Evolutionary conservation across 1,140 invertebrate genomes (phyloP), one percentile per base, ranked within the genome.

Genomic region (Spodoptera litura): DNA sequence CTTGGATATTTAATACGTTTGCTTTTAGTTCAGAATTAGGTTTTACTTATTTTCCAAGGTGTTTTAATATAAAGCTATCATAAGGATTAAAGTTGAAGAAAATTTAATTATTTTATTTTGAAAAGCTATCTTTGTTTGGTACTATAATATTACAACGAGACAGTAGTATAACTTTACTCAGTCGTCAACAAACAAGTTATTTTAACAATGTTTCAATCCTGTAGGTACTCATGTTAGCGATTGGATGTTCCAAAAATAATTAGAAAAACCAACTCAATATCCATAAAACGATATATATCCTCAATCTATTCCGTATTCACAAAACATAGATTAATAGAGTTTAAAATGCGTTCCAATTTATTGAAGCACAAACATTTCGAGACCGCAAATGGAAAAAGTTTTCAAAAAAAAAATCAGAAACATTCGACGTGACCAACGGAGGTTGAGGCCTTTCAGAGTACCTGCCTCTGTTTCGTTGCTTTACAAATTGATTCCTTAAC

Each of bases 1-100:
- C 73, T 79, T 70, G 61, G 78, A 79, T 79, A 78, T 78, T 78
- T 71, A 79, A 77, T 82, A 79, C 44, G 68, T 68, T 73, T 75
- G 64, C 31, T 66, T 78, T 25, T 49, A 49, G 38, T 71, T 38
- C 35, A 12, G n/a, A 77, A 71, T 75, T 64, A 75, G 49, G 52
- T 58, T 73, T 25, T 11, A 3, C 35, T 59, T 49, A 12, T 0
- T n/a, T 2, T 74, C 71, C 9, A 74, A 25, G 35, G 38, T 49
- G 49, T 44, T 74, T 59, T n/a, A 44, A 31, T 44, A 44, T 31
- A 58, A 38, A 38, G 49, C 12, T 12, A 35, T 61, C 27, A 61
- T 61, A 35, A 13, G 6, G 38, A 44, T 6, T 44, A 44, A 38
- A 38, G 4, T 1, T 8, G 6, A 38, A 38, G 38, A 44, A 44